Base-by-base conservation (phyloP, 92 coral and sea anemone species). In the Umimayanthus chanpuru region DNA sequence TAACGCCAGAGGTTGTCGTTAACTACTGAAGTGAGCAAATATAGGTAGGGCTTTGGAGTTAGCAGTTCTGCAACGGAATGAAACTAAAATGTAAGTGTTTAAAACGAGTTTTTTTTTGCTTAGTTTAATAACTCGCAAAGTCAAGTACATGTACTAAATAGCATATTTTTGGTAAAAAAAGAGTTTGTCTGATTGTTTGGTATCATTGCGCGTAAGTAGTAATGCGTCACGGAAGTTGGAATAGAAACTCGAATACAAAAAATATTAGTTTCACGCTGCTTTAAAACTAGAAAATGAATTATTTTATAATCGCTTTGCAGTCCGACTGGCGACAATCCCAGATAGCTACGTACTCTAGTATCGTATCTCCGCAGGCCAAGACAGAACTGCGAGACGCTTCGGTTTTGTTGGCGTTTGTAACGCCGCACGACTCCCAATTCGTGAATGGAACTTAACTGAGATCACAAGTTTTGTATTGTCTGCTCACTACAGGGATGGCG, bases 261-360 rank as follows among this genome's bases (percentile, higher is more conserved):
- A 61, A 61, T 16, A 4, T 21, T 11, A 15, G 23, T 73, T 73
- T 40, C 80, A 76, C 14, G 80, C 80, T 76, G 80, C 4, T 41
- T 4, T 23, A 76, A 75, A 76, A 39, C 55, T 40, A 23, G 50
- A 76, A 41, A 76, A 7, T 29, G 55, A 40, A 76, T 76, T 76
- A 76, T 41, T 76, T 41, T n/a, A 76, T 76, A 76, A 76, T 76
- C 58, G 29, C 18, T 76, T 39, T 76, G 49, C 23, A 76, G 68
- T 61, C 26, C 25, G 26, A 61, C 68, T 61, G 26, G 26, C 68
- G 28, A 40, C 53, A 8, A 76, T 40, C 80, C 25, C 10, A 41
- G 55, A 76, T 76, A 40, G 38, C 28, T 25, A 10, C 80, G 9
- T 21, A 40, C 15, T 76, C 29, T 39, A 21, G 80, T 76, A 76